Base-by-base conservation (phyloP, 1,140 invertebrate genomes). In the Lasioglossum albipes region DNA sequence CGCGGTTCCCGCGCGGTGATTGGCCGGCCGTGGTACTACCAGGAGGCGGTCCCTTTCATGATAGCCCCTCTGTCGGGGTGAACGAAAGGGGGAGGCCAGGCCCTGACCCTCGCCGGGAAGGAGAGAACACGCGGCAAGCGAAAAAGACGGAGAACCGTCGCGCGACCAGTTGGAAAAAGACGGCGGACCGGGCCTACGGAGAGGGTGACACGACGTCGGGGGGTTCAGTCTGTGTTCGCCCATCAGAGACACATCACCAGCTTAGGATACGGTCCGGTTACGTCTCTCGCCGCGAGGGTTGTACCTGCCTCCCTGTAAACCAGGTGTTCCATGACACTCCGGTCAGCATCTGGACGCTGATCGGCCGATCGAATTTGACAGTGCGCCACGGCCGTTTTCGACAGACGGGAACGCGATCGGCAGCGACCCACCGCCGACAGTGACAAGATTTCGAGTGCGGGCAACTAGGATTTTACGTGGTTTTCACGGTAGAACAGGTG, bases 141-240 rank as follows among this genome's bases (percentile, higher is more conserved):
- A 87, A 87, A 86, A 89, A 87, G 77, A 79, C 81, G 80, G 75
- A 70, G 80, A n/a, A 81, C 80, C 61, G 52, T 67, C 70, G 81
- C 71, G 27, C 45, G 83, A 36, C 75, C 71, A 64, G 78, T 79
- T 89, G 89, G 91, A 92, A 91, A 93, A 90, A 92, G 91, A 91
- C 85, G 83, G 79, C 84, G 69, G 79, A 82, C 65, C 68, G 71
- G 52, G 68, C 69, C 83, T 76, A 81, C 87, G 86, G 90, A 89
- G 91, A 91, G 91, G 90, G 88, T 90, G 91, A 90, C 91, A 90
- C 89, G 87, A 83, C 86, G 89, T 89, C 84, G 81, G 82, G 80
- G 80, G 88, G 83, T 90, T 93, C 93, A 93, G 93, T 93, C 90
- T 91, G 91, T 92, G 91, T 92, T 93, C 89, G 91, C 89, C 92